A percentile compares a stretch with the other conserved stretches of the same genome.
phyloP scores from a whole-genome alignment of 2,113 vertebrate species.

The Myiozetetes cayanensis region DNA sequence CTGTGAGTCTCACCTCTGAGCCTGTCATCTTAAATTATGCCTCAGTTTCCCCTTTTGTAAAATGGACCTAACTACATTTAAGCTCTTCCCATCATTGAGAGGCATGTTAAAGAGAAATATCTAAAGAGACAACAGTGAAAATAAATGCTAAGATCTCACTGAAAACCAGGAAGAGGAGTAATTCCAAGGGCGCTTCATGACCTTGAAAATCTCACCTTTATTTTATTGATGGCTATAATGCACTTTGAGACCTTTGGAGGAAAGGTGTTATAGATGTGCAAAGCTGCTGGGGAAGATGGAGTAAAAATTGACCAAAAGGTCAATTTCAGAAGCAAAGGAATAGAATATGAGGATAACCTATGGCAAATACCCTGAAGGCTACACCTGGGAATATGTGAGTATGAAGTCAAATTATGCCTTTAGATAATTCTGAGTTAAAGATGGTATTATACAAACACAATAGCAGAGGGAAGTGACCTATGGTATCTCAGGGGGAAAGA shows the following conservation, averaged over 20 bases:
- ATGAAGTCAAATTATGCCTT: neutral
- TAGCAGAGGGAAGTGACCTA: neutral
- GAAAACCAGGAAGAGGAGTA: neutral
- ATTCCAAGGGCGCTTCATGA: neutral
- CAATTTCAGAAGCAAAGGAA: constrained; percentile 30
- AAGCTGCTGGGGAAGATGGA: neutral
- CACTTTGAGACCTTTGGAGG: neutral
- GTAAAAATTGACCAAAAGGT: constrained; percentile 26
- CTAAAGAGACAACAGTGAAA: neutral
- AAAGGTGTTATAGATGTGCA: neutral
- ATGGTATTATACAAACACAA: neutral
- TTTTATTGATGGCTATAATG: constrained; percentile 9
- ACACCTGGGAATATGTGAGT: neutral
- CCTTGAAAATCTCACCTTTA: constrained; percentile 19
- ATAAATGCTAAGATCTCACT: neutral
- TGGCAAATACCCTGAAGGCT: constrained; percentile 28
- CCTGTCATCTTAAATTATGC: neutral
- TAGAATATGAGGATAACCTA: constrained; percentile 3
- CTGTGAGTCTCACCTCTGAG: neutral
- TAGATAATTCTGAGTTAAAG: neutral
- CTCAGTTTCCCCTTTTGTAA: constrained; percentile 3
- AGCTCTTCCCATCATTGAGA: neutral
- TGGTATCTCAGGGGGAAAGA: neutral
- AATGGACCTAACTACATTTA: neutral
- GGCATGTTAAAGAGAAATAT: neutral